phyloP scores from a whole-genome alignment of 2,888 invertebrate genomes.

The Pomacea canaliculata region DNA sequence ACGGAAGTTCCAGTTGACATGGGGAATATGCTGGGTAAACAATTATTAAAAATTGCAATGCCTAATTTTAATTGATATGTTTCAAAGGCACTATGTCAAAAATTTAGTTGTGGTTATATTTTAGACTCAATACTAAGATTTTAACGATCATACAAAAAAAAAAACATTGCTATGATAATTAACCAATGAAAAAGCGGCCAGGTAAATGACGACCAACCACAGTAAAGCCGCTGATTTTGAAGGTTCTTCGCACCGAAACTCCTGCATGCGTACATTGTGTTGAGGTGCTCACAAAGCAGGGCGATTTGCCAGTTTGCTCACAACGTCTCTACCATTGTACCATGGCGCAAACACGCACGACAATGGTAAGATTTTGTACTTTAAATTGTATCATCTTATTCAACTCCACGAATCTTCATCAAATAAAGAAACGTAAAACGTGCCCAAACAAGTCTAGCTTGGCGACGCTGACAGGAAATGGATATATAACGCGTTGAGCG shows the following conservation, averaged over 20 bases:
- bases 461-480: too few relatives aligned
- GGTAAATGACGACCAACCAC: slow-evolving; percentile 9
- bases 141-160: too few relatives aligned
- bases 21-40: too few relatives aligned
- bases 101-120: neutral
- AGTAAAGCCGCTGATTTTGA: slow-evolving; percentile 2
- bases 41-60: too few relatives aligned
- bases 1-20: slow-evolving; percentile 13
- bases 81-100: neutral
- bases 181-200: slow-evolving; percentile 5
- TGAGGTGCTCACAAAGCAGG: too few relatives aligned
- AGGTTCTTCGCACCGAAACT: slow-evolving; percentile 16
- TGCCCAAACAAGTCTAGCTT: neutral
- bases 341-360: slow-evolving; percentile 24
- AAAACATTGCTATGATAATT: neutral
- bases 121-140: neutral
- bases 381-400: neutral
- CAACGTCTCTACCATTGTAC: neutral
- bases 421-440: neutral
- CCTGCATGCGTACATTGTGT: neutral
- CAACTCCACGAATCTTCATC: too few relatives aligned
- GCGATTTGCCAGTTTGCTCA: too few relatives aligned
- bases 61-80: neutral
- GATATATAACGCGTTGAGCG: too few relatives aligned
- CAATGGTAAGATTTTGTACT: slow-evolving; percentile 10